Evolutionary conservation across 1,140 invertebrate species (phyloP), one percentile per base, ranked within the genome.

Genomic region (Camponotus floridanus): DNA sequence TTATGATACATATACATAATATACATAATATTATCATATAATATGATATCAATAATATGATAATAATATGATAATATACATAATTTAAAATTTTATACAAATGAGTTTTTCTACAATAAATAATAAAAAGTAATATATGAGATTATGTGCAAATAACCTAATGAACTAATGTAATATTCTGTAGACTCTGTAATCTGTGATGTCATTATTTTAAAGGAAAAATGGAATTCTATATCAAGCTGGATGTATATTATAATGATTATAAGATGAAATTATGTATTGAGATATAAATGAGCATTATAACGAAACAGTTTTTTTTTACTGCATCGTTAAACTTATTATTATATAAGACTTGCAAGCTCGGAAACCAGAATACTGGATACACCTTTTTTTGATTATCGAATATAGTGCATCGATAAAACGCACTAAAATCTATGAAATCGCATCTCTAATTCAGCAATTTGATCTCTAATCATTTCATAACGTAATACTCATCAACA

Each of bases 391-490:
- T 21, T 67, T 13, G n/a, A 51, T 31, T 51, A 39, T 33, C 15
- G 9, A 68, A 68, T 8, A 21, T 57, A 42, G 15, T 18, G 48
- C 2, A 2, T 45, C 11, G 9, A 55, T 79, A 31, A 55, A n/a
- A 0, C 45, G 45, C 8, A 68, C 2, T 15, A 7, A 55, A 55
- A 15, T 55, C 7, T 79, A 68, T 39, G 7, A 21, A 80, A 70
- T n/a, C 15, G 1, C 6, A 18, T 36, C 21, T 59, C 21, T 61
- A 57, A 74, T 42, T 36, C 48, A 68, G 9, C 18, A 26, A 31
- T 76, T 57, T 85, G 33, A 70, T 88, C 64, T 61, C 48, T 87
- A 42, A 65, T 64, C n/a, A 57, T 83, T 84, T 36, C 48, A 21
- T 21, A 81, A 81, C 64, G 45, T 21, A 9, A 55, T 67, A 73